Percentiles rank a stretch among this genome's conserved stretches.
Conservation (phyloP, 1,140 invertebrate species). For the Zaprionus ornatus region DNA sequence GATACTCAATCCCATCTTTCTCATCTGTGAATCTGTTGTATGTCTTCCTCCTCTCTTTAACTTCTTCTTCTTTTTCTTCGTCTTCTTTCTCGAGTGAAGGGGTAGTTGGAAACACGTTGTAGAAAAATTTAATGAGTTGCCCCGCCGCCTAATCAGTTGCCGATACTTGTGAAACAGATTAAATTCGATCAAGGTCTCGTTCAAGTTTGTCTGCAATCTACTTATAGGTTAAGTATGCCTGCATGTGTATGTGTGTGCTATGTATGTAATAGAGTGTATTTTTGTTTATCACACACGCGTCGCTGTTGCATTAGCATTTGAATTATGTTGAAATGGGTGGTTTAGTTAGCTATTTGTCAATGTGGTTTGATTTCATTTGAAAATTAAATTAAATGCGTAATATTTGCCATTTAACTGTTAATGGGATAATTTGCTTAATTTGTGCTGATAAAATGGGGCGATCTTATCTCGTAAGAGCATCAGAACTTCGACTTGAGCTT, state of each 20-base stretch:
- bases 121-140: constrained; percentile 30
- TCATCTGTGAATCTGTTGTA: constrained; percentile 10
- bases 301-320: constrained; percentile 31
- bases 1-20: constrained; percentile 5
- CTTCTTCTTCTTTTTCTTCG: not conserved
- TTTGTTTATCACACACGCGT: constrained; percentile 5
- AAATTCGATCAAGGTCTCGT: constrained; percentile 38
- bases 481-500: constrained; percentile 13
- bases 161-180: constrained; percentile 34
- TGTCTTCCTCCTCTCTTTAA: not conserved
- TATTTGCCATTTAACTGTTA: not conserved
- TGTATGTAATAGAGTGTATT: constrained; percentile 6
- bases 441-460: not conserved
- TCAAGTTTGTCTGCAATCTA: constrained; percentile 2
- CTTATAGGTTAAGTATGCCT: not conserved
- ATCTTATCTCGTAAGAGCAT: constrained; percentile 18
- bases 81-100: not conserved
- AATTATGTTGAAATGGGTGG: constrained; percentile 10
- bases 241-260: not conserved
- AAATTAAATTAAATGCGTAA: not conserved
- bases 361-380: not conserved
- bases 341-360: not conserved
- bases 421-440: not conserved
- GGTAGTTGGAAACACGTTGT: constrained; percentile 19
- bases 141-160: constrained; percentile 29